These are phyloP conservation scores for Brachyistius frenatus DNA, from an alignment of 2,113 vertebrate genomes.

Conservation along the genomic window DNA sequence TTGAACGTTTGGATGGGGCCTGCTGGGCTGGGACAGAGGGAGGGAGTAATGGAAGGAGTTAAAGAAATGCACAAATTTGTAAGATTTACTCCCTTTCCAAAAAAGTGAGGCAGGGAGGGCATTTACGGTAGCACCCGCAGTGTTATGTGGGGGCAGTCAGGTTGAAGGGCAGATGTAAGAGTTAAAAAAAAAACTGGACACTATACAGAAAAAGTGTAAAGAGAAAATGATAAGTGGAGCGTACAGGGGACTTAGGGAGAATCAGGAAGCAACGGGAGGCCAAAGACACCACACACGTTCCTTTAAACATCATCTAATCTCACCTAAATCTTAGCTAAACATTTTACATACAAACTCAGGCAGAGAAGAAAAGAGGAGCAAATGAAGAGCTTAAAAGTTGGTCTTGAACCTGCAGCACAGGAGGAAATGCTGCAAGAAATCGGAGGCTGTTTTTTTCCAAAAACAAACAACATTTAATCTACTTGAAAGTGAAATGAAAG, in stretches of 20 bases:
- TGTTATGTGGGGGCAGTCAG: conserved; percentile 52
- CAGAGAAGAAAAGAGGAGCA: conserved; percentile 48
- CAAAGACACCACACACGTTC: conserved; percentile 55
- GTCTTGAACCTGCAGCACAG: conserved; percentile 45
- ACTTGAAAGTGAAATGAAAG: conserved; percentile 70
- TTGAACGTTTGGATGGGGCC: conserved; percentile 83
- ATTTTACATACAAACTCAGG: conserved; percentile 62
- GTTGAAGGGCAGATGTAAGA: conserved; percentile 72
- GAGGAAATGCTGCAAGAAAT: conserved; percentile 49
- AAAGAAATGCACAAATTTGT: conserved; percentile 73
- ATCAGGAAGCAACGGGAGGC: conserved; percentile 65
- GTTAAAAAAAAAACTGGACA: conserved; percentile 65
- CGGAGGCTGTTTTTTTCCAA: conserved; percentile 34
- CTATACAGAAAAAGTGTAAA: conserved; percentile 67
- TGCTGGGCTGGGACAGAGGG: conserved; percentile 76
- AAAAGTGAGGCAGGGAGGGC: conserved; percentile 58
- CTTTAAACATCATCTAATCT: conserved; percentile 71
- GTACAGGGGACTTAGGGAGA: conserved; percentile 51
- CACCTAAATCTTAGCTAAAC: conserved; percentile 65
- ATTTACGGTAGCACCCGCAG: conserved; percentile 56
- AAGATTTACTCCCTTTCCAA: conserved; percentile 65
- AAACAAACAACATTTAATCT: conserved; percentile 72
- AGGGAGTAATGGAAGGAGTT: conserved; percentile 74
- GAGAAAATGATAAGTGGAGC: conserved; percentile 73
- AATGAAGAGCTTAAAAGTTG: conserved; percentile 70